Conservation (phyloP, 2,113 vertebrate genomes). For the Oplegnathus fasciatus region DNA sequence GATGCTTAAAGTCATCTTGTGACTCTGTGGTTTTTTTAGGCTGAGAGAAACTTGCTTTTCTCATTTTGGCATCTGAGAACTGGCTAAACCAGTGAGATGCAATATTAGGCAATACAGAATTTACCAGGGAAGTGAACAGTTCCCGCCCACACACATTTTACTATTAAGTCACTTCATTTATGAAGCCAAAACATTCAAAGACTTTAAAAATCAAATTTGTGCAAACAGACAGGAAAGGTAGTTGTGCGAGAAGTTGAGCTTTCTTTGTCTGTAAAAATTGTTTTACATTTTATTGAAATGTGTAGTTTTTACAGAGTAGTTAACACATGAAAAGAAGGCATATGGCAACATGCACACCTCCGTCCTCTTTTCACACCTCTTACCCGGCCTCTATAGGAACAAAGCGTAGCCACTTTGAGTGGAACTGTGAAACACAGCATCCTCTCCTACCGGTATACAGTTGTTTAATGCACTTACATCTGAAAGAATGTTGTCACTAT, state of each 20-base stretch:
- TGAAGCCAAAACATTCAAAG: not conserved
- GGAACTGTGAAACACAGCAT: not conserved
- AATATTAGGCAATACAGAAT: not conserved
- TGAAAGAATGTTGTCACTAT: not conserved
- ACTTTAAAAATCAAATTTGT: not conserved
- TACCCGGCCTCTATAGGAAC: slow-evolving; percentile 14
- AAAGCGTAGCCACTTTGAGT: not conserved
- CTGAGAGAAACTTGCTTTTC: not conserved
- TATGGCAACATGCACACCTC: not conserved
- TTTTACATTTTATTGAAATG: not conserved
- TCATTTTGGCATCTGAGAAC: not conserved
- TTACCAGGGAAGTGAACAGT: not conserved
- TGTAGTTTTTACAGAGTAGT: not conserved
- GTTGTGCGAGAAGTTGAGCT: too few species aligned
- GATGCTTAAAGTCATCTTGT: not conserved
- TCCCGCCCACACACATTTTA: slow-evolving; percentile 5
- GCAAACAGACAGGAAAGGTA: not conserved
- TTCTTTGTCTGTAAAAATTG: not conserved
- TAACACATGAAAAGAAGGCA: not conserved
- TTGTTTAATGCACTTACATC: not conserved
- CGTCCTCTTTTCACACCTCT: not conserved
- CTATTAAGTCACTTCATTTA: not conserved
- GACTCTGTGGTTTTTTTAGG: not conserved
- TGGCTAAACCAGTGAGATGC: not conserved
- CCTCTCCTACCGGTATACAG: not conserved